Evolutionary conservation across 2,797 vertebrate species (phyloP), one percentile per base, ranked within the genome.

Genomic region (Tragopan temminckii): DNA sequence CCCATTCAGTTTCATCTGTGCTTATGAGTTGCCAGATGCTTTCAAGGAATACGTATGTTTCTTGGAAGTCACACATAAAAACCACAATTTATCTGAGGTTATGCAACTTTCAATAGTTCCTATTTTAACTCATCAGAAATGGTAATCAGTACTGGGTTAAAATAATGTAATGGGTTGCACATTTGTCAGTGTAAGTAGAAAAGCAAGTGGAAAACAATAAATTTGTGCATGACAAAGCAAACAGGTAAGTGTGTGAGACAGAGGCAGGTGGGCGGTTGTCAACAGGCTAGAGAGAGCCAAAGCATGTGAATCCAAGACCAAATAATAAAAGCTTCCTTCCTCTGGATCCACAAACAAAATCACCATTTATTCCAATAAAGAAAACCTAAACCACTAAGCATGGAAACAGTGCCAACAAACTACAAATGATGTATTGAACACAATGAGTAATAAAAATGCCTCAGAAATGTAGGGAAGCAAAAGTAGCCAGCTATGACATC

Each of bases 11-110:
- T 48, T 81, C 63, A 70, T n/a, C 66, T 68, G 24, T 7, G 14
- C 53, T 77, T 16, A 42, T 5, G 1, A 58, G 68, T 33, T 85
- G 88, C 81, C 80, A 90, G 88, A 70, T 68, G 71, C 8, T 82
- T 53, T 71, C 81, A 57, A 75, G 78, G 45, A 62, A 77, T 1
- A 61, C 63, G 13, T 77, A 90, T 91, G 74, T 71, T 82, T 38
- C 91, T 94, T 82, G 88, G 11, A 63, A 67, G 74, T 20, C 63
- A 42, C 68, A 95, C 38, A 84, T 83, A 80, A 95, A 87, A n/a
- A 1, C 0, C 57, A 29, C 25, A 18, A 16, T 77, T 88, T 63
- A 68, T 25, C 58, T 1, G 9, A 94, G 61, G 7, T 66, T 50
- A 2, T 2, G 11, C 31, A 62, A 63, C 71, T 90, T 88, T 88